Base-by-base conservation (phyloP, 2,113 vertebrate genomes). In the Vidua macroura region DNA sequence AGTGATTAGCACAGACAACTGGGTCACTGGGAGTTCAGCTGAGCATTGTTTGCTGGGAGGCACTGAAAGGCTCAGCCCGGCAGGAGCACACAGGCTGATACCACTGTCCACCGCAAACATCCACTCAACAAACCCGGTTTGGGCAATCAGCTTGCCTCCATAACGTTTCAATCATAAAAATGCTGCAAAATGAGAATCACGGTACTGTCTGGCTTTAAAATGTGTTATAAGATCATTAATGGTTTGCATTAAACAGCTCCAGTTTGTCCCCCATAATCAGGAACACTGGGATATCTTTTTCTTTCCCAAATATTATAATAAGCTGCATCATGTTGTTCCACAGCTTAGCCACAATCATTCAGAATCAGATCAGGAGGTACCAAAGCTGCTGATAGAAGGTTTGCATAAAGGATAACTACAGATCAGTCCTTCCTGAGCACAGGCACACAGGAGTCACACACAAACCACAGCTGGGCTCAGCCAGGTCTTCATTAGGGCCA, bases 11-110 rank as follows among this genome's bases (percentile, higher is more conserved):
- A 97, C 96, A 95, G 95, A 92, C 96, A 92, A 69, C 46, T n/a
- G 44, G 98, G 98, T 98, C 97, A 97, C 95, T 62, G 35, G 87
- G 96, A 97, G 98, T 98, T 98, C 97, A 98, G 93, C 31, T 15
- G 73, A 20, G 83, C 92, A 18, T 35, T 95, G 95, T 96, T 96
- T 95, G 95, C 94, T 83, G 90, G 56, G 92, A 97, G 96, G 96
- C 93, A 55, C 95, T 22, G 94, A 74, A 74, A 84, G 33, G 80
- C 94, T 90, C 41, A 55, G 86, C 68, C 84, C 78, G n/a, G 88
- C 23, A 1, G 10, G n/a, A 95, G 85, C 76, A 33, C 87, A 33
- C 76, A 13, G 39, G 58, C 93, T 59, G 95, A 86, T 83, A 44
- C 1, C 19, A 66, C 19, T n/a, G 64, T 31, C 72, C 96, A 58